Conservation (phyloP, 2,888 invertebrate species). For the Erynnis tages region DNA sequence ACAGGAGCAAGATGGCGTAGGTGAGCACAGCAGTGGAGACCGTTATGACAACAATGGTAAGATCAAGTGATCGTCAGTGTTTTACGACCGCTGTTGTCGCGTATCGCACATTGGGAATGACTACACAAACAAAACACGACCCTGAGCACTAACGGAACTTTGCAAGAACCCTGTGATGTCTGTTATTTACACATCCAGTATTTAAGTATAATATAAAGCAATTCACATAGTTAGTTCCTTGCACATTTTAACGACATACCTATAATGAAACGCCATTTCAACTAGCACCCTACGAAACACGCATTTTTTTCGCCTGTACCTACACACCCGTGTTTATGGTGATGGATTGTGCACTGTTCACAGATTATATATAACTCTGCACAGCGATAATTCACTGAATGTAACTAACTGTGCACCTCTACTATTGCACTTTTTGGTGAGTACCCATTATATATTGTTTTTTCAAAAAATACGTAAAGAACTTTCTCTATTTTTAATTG, state of each 20-base stretch:
- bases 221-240: conserved; percentile 1
- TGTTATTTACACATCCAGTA: background rate
- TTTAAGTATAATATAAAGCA: background rate
- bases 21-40: conserved; percentile 50
- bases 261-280: background rate
- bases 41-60: conserved; percentile 61
- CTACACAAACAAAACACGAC: conserved; percentile 16
- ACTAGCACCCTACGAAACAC: conserved; percentile 7
- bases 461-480: background rate
- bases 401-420: conserved; percentile 32
- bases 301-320: background rate
- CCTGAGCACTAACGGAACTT: conserved; percentile 26
- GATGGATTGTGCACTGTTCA: conserved; percentile 36
- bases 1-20: conserved; percentile 62
- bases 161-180: background rate
- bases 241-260: background rate
- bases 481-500: background rate
- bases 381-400: conserved; percentile 29
- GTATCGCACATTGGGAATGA: conserved; percentile 34
- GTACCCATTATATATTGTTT: conserved; percentile 24
- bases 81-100: conserved; percentile 11
- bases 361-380: conserved; percentile 34
- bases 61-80: conserved; percentile 28
- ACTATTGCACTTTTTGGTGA: conserved; percentile 32
- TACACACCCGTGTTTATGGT: conserved; percentile 27